phyloP scores from a whole-genome alignment of 2,113 vertebrate genomes.

The Orcinus orca region DNA sequence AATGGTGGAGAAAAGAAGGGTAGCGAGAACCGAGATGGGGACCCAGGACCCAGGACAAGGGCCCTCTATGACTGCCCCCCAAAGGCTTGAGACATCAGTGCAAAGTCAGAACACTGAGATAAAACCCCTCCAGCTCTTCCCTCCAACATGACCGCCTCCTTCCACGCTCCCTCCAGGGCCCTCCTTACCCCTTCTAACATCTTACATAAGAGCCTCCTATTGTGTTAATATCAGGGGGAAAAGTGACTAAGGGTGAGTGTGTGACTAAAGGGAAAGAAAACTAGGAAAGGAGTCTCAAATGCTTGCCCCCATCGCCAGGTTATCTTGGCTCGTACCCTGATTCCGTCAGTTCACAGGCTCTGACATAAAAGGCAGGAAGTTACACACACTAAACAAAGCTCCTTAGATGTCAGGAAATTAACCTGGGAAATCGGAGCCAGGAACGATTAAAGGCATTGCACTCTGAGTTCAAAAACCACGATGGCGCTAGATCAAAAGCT shows the following conservation, averaged over 20 bases:
- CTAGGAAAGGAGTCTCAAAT: background rate
- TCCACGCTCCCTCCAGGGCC: background rate
- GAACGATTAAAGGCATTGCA: slow-evolving; percentile 45
- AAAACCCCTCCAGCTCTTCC: background rate
- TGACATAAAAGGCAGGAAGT: slow-evolving; percentile 79
- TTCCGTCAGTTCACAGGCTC: slow-evolving; percentile 61
- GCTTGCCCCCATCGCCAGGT: background rate
- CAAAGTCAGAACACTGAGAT: background rate
- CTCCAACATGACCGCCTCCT: background rate
- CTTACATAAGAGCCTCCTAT: slow-evolving; percentile 24
- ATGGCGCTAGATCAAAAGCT: slow-evolving; percentile 64
- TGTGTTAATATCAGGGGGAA: slow-evolving; percentile 1
- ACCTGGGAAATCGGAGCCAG: slow-evolving; percentile 73
- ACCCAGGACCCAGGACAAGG: background rate
- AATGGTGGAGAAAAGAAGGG: background rate
- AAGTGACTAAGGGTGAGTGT: background rate
- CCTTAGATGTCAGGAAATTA: slow-evolving; percentile 80
- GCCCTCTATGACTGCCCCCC: background rate
- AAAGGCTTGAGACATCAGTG: background rate
- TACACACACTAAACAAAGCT: slow-evolving; percentile 69
- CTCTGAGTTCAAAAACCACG: slow-evolving; percentile 52
- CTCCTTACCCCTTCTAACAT: background rate
- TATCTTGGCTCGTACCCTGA: slow-evolving; percentile 48
- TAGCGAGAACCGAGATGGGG: background rate
- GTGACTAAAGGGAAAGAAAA: slow-evolving; percentile 20